phyloP scores from a whole-genome alignment of 2,797 vertebrate species.

The Pangasius larnaudii region DNA sequence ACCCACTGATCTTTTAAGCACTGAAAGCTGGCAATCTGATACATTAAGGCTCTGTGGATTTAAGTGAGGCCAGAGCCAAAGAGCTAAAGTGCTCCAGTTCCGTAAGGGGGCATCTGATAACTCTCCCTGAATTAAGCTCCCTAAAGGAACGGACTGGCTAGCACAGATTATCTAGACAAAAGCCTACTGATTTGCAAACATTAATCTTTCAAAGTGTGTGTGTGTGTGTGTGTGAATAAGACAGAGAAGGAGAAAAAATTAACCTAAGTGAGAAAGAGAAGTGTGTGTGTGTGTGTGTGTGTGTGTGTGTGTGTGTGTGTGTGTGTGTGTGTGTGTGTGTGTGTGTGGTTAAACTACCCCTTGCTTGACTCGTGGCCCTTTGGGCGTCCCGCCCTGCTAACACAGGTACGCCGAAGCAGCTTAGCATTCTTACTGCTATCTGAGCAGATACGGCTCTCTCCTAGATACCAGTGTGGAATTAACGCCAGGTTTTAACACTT shows the following conservation, averaged over 20 bases:
- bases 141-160: constrained; percentile 55
- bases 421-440: constrained; percentile 49
- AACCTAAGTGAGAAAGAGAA: not conserved
- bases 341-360: constrained; percentile 6
- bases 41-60: constrained; percentile 62
- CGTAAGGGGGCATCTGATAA: constrained; percentile 71
- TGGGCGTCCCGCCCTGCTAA: constrained; percentile 52
- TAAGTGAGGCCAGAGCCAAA: constrained; percentile 59
- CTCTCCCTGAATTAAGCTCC: constrained; percentile 68
- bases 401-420: constrained; percentile 50
- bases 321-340: not conserved
- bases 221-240: constrained; percentile 31
- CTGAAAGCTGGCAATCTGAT: constrained; percentile 68
- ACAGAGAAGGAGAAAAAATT: not conserved
- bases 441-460: constrained; percentile 11
- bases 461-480: constrained; percentile 26
- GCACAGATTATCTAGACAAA: constrained; percentile 63
- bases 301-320: constrained; percentile 27
- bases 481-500: constrained; percentile 53
- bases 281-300: constrained; percentile 13
- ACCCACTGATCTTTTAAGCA: constrained; percentile 68
- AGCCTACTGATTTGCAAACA: constrained; percentile 60
- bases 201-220: constrained; percentile 69
- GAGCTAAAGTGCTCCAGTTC: constrained; percentile 67
- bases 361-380: constrained; percentile 28